phyloP scores from a whole-genome alignment of 1,140 invertebrate genomes.

The Drosophila athabasca region DNA sequence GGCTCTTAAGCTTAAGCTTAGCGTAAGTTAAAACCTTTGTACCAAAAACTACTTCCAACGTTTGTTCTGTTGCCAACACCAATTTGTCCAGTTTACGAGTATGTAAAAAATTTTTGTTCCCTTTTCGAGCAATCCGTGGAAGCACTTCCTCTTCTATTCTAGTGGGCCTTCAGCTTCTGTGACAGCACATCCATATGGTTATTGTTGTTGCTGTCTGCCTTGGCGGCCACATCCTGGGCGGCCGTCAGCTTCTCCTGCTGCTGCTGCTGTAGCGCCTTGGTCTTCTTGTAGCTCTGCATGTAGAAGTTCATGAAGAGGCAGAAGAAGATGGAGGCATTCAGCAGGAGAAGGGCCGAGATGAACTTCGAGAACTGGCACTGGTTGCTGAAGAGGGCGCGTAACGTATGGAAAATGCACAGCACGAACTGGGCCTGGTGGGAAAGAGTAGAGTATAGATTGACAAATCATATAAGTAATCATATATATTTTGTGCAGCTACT shows the following conservation, averaged over 20 bases:
- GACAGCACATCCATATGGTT: conserved; percentile 28
- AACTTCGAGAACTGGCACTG: conserved; percentile 90
- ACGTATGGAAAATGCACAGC: conserved; percentile 89
- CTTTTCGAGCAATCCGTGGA: conserved; percentile 47
- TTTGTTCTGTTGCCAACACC: conserved; percentile 63
- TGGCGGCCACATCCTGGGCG: conserved; percentile 6
- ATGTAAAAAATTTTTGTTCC: conserved; percentile 39
- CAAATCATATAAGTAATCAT: conserved; percentile 1
- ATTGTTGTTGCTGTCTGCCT: conserved; percentile 56
- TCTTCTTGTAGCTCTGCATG: conserved; percentile 90
- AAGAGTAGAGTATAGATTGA: conserved; percentile 61
- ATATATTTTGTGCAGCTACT: conserved; percentile 3
- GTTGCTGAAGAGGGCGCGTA: conserved; percentile 89
- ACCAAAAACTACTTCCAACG: conserved; percentile 72
- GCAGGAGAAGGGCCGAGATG: conserved; percentile 89
- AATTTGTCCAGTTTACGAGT: conserved; percentile 59
- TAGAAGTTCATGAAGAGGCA: conserved; percentile 96
- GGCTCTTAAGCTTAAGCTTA: conserved; percentile 70
- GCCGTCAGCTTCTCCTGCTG: conserved; percentile 16
- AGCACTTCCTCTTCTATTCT: conserved; percentile 32
- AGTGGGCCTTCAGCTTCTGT: conserved; percentile 67
- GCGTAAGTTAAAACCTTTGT: conserved; percentile 73
- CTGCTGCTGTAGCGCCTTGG: conserved; percentile 46
- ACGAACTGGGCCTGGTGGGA: conserved; percentile 90
- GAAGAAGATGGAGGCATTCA: conserved; percentile 96